Base-by-base conservation (phyloP, 2,113 vertebrate genomes). In the Equus przewalskii region DNA sequence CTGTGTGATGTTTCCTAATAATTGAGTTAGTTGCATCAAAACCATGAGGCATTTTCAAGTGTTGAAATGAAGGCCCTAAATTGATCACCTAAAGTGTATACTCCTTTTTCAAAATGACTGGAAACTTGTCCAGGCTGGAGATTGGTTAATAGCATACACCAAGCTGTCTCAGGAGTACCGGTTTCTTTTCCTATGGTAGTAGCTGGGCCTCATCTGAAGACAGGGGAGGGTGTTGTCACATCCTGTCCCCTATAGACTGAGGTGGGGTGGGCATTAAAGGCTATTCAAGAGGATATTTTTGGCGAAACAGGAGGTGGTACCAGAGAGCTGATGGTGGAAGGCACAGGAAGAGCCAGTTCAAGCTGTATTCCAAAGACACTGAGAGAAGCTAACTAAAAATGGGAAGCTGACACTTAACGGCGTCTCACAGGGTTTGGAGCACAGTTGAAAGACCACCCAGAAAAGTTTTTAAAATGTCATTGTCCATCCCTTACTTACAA, bases 1-100 rank as follows among this genome's bases (percentile, higher is more conserved):
- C 75, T 94, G 36, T 28, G 3, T 87, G 93, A 97, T 70, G 26
- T 86, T 46, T 60, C 7, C 92, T 91, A 89, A 92, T 95, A 85
- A 64, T 56, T 69, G 93, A 76, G 78, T 49, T 91, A 89, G 94
- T 90, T 67, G 86, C 67, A 81, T 85, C 62, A 92, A 96, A 98
- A 75, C 54, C 95, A 96, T 21, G 6, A 51, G 83, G 56, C 10
- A 30, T 33, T 97, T 92, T 97, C 51, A 97, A 89, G 3, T 62
- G 36, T 67, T 92, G 97, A 97, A 98, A 98, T 51, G 64, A 91
- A 96, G 67, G 44, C 51, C n/a, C 49, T 44, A 64, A 44, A 75
- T 30, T n/a, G 60, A 78, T 91, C 72, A 87, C 22, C 54, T 85
- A 54, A 67, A 30, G 72, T 28, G 56, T 54, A 4, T 44, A 9